Conservation (phyloP, 2,113 vertebrate species). For the Myanophis thanlyinensis region DNA sequence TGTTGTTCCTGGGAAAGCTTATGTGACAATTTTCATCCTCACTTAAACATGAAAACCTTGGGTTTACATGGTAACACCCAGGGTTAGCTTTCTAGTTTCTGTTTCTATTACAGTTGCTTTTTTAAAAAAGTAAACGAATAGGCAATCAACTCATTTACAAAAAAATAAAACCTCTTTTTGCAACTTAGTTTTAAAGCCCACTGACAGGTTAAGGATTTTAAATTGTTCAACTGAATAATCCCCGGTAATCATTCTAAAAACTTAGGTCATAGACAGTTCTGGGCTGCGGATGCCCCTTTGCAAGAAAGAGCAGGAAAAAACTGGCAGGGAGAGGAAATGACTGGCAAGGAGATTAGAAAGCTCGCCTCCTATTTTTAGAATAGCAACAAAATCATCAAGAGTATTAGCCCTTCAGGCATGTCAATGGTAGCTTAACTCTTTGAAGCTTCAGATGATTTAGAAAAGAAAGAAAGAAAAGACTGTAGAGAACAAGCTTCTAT, state of each 20-base stretch:
- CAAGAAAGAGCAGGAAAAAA: conserved; percentile 70
- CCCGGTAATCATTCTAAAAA: neutral
- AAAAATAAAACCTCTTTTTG: neutral
- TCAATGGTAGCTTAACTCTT: conserved; percentile 42
- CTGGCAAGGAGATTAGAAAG: conserved; percentile 66
- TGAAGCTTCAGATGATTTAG: neutral
- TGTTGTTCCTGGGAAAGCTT: neutral
- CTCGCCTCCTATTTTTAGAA: conserved; percentile 67
- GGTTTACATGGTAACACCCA: neutral
- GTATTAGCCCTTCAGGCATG: conserved; percentile 46
- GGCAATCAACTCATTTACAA: neutral
- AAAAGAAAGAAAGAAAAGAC: neutral
- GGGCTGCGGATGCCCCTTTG: conserved; percentile 33
- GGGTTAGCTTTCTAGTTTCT: neutral
- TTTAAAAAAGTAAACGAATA: neutral
- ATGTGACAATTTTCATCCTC: neutral
- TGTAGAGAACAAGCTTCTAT: neutral
- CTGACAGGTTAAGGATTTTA: fast-evolving
- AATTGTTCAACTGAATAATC: fast-evolving
- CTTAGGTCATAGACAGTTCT: conserved; percentile 20
- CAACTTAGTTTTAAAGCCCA: neutral
- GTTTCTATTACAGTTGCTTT: neutral
- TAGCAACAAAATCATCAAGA: conserved; percentile 18
- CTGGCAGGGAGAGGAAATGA: conserved; percentile 59
- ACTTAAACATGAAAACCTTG: neutral